These are phyloP conservation scores for Luperina testacea DNA, from an alignment of 2,888 invertebrate genomes.

Conservation along the genomic window DNA sequence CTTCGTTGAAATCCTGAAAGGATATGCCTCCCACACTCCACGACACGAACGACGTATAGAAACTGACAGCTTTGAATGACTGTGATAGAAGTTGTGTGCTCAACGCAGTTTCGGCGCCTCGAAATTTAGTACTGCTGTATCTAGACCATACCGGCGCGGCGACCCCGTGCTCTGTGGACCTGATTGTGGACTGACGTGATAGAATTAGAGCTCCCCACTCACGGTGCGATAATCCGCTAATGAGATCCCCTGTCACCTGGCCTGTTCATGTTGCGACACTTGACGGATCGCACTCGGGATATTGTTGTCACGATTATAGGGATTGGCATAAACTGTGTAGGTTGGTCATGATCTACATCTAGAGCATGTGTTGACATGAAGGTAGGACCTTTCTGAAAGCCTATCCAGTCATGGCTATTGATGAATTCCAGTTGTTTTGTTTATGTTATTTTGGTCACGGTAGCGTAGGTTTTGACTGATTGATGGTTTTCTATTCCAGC, in stretches of 20 bases:
- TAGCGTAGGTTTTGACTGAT: background rate
- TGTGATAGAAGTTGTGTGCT: too few species aligned
- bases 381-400: background rate
- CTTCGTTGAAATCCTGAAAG: background rate
- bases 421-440: background rate
- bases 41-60: too few species aligned
- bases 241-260: constrained; percentile 41
- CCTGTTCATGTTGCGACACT: constrained; percentile 21
- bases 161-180: background rate
- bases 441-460: background rate
- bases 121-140: too few species aligned
- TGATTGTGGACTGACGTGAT: constrained; percentile 33
- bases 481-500: background rate
- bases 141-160: background rate
- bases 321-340: background rate
- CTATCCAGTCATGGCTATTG: background rate
- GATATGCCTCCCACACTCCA: background rate
- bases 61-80: background rate
- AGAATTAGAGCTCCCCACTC: constrained; percentile 51
- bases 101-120: background rate
- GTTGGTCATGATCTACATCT: background rate
- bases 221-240: constrained; percentile 46
- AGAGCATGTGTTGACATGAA: background rate
- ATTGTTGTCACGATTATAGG: constrained; percentile 33
- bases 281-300: constrained; percentile 25